Conservation (phyloP, 2,888 invertebrate species). For the Prosapia bicincta region DNA sequence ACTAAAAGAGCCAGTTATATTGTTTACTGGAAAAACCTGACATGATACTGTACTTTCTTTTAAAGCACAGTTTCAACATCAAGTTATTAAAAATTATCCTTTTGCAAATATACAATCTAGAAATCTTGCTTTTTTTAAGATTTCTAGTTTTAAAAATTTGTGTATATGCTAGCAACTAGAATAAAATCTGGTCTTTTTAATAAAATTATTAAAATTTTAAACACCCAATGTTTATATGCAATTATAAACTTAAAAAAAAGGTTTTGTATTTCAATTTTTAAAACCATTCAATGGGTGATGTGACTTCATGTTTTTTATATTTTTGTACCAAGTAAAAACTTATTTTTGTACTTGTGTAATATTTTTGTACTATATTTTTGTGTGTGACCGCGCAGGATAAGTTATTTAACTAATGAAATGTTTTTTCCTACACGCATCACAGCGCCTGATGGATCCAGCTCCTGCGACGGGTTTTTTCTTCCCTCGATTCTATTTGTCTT, state of each 20-base stretch:
- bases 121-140: no score
- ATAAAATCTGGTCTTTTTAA: background rate
- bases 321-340: slow-evolving; percentile 6
- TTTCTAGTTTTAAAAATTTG: no score
- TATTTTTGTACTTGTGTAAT: background rate
- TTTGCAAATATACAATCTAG: no score
- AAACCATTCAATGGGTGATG: slow-evolving; percentile 12
- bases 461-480: slow-evolving; percentile 20
- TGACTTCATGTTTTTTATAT: slow-evolving; percentile 5
- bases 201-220: background rate
- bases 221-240: background rate
- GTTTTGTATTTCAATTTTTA: background rate
- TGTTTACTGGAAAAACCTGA: no score
- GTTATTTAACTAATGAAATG: slow-evolving; percentile 10
- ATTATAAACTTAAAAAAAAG: background rate
- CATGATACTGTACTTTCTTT: no score
- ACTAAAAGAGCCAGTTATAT: no score
- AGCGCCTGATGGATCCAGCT: slow-evolving; percentile 20
- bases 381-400: slow-evolving; percentile 4
- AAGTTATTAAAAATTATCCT: no score
- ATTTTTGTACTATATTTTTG: slow-evolving; percentile 18
- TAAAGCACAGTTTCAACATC: no score
- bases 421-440: slow-evolving; percentile 17
- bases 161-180: no score
- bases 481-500: slow-evolving; percentile 1